Base-by-base conservation (phyloP, 23 tunicate genomes). In the Halocynthia roretzi region DNA sequence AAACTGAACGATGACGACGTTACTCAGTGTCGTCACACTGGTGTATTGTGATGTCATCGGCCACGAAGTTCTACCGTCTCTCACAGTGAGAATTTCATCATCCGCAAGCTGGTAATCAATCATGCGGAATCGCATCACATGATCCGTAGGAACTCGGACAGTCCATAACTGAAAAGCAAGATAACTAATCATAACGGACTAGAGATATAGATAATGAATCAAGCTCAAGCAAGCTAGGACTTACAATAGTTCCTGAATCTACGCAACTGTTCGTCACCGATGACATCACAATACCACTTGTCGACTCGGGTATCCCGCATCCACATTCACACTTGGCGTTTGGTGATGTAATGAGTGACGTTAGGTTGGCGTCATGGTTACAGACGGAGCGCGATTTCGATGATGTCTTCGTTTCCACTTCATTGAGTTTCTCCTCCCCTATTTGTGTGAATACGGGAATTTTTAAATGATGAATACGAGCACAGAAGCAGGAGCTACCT, bases 111-210 rank as follows among this genome's bases (percentile, higher is more conserved):
- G 86, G 40, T 75, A 65, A 51, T 82, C 86, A 20, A 70, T 53
- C 9, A 82, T 53, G 54, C 60, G 71, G 40, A 87, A 71, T 8
- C 62, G 65, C 6, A 87, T 77, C 22, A 76, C 80, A 72, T 87
- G 58, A 22, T 76, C 80, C 0, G 81, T 50, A 56, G 86, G 72
- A 48, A 79, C 78, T 56, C 58, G 77, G 15, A 87, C 49, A 6
- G 77, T 81, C 93, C 93, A 87, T 19, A 66, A 70, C 93, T 87
- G 81, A 2, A 60, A 31, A 31, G 44, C 1, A 31, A 31, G 44
- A 31, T 31, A 4, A 31, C 4, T 31, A 31, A 31, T 31, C 4
- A 31, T 31, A 31, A 31, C 4, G 44, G 4, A 31, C 44, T 4
- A 31, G 2, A 31, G 44, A 31, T 31, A 31, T 31, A 31, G 44